These are phyloP conservation scores for Leucophora obtusa DNA, from an alignment of 2,888 invertebrate genomes.

Conservation along the genomic window DNA sequence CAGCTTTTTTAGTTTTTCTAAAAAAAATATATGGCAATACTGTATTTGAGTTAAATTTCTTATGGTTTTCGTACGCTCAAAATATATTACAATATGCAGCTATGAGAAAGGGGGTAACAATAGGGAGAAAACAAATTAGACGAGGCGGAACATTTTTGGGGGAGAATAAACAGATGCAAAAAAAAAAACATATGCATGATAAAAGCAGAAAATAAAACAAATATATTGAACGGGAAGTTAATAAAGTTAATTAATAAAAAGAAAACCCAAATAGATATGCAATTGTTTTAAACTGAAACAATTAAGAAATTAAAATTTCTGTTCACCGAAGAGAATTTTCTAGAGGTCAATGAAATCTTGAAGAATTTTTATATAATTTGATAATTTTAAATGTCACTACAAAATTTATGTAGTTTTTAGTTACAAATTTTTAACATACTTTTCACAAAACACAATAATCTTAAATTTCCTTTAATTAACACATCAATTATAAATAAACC, in stretches of 20 bases:
- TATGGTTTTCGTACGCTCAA: not conserved
- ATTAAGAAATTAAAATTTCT: not conserved
- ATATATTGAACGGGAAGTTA: not conserved
- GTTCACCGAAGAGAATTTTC: not conserved
- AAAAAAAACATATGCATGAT: slow-evolving; percentile 19
- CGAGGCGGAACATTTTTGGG: not conserved
- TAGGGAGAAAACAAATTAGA: slow-evolving; percentile 7
- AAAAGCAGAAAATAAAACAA: not conserved
- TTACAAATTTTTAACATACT: not conserved
- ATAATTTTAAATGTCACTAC: not conserved
- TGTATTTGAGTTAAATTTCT: not conserved
- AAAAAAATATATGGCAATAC: no score
- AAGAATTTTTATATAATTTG: slow-evolving; percentile 22
- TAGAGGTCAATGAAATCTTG: slow-evolving; percentile 13
- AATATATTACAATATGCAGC: not conserved
- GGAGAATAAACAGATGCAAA: slow-evolving; percentile 13
- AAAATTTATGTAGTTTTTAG: not conserved
- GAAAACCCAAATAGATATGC: not conserved
- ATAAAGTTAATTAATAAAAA: slow-evolving; percentile 7
- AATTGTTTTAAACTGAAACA: not conserved
- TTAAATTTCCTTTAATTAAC: not conserved
- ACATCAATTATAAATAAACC: not conserved
- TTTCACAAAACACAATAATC: not conserved
- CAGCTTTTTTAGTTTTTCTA: no score
- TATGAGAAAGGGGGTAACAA: not conserved